phyloP scores from a whole-genome alignment of 2,888 invertebrate genomes.

The Meiosimyza decipiens region DNA sequence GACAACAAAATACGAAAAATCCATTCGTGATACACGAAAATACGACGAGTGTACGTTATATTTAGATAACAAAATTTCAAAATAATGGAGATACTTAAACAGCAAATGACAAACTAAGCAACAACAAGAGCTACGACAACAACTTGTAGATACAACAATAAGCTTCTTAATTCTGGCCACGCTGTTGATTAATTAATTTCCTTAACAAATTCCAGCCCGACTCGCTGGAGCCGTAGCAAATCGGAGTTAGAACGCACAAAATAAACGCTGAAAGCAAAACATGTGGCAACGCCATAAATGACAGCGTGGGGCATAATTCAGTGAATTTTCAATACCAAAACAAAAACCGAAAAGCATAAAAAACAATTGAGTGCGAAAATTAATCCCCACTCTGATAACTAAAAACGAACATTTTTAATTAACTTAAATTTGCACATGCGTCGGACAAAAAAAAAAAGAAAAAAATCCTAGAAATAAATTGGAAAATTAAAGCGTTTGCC shows the following conservation, averaged over 20 bases:
- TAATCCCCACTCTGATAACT: neutral
- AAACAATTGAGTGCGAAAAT: constrained; percentile 3
- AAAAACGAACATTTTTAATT: constrained; percentile 5
- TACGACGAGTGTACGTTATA: neutral
- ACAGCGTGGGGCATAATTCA: neutral
- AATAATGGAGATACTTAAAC: neutral
- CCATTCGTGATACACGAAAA: too few species aligned
- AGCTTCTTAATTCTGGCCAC: constrained; percentile 1
- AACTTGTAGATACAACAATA: neutral
- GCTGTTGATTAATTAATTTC: constrained; percentile 7
- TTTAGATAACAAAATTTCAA: neutral
- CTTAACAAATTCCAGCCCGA: neutral
- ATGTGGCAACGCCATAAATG: neutral
- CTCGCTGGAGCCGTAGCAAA: constrained; percentile 3
- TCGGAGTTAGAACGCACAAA: neutral
- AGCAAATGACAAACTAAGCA: constrained; percentile 14
- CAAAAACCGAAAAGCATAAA: neutral
- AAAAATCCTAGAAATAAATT: too few species aligned
- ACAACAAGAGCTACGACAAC: constrained; percentile 7
- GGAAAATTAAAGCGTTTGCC: too few species aligned
- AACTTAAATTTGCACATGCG: constrained; percentile 20
- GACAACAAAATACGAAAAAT: neutral
- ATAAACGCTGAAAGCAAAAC: neutral
- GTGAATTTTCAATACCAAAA: neutral
- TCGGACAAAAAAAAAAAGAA: neutral